Evolutionary conservation across 1,140 invertebrate species (phyloP).

Genomic region (Spodoptera frugiperda): DNA sequence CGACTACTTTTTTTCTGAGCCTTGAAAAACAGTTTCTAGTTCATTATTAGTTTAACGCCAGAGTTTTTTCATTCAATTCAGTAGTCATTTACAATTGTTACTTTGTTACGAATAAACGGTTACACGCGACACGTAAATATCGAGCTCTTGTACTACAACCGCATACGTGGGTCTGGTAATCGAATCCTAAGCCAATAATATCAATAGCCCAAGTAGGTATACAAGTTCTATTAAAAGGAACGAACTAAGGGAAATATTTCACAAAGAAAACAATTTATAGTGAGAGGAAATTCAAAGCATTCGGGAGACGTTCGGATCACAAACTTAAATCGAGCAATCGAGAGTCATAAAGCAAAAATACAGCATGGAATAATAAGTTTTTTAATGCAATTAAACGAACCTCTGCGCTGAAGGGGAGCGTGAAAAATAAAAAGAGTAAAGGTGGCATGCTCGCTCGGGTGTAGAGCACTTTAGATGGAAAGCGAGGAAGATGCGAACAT

Average conservation of each 20-base stretch:
- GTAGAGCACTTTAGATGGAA: slow-evolving; percentile 29
- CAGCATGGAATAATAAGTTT: slow-evolving; percentile 51
- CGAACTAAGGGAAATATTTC: slow-evolving; percentile 31
- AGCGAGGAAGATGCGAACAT: slow-evolving; percentile 29
- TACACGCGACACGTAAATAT: background rate
- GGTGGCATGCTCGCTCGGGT: slow-evolving; percentile 32
- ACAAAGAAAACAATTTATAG: slow-evolving; percentile 47
- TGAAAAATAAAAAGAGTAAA: slow-evolving; percentile 47
- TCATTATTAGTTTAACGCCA: background rate
- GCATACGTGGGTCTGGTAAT: background rate
- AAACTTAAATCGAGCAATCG: slow-evolving; percentile 60
- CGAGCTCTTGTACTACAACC: too few species aligned
- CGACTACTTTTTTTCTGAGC: slow-evolving; percentile 13
- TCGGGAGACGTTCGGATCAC: slow-evolving; percentile 44
- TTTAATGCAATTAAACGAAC: slow-evolving; percentile 53
- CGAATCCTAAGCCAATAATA: slow-evolving; percentile 11
- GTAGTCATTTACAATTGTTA: too few species aligned
- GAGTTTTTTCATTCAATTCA: background rate
- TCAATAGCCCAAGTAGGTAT: slow-evolving; percentile 5
- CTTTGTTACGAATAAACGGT: slow-evolving; percentile 6
- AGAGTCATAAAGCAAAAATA: slow-evolving; percentile 45
- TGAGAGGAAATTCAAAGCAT: slow-evolving; percentile 44
- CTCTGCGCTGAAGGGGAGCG: slow-evolving; percentile 28
- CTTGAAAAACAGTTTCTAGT: slow-evolving; percentile 7
- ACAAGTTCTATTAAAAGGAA: slow-evolving; percentile 34